Evolutionary conservation across 2,113 vertebrate genomes (phyloP).

Genomic region (Piprites chloris): DNA sequence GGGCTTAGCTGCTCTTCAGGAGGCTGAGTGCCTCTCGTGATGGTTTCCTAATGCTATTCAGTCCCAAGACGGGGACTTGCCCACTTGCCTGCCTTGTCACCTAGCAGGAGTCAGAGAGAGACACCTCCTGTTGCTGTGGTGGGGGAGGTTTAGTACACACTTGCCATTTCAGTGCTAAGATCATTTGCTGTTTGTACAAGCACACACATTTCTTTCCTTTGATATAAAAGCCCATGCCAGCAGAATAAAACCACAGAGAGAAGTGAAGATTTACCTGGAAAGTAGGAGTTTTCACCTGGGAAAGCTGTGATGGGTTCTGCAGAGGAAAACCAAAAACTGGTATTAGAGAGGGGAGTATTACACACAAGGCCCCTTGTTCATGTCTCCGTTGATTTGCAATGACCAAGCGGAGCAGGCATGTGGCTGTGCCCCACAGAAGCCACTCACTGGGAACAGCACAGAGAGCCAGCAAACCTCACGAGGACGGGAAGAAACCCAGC

Average conservation of each 20-base stretch:
- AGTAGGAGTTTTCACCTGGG: conserved; percentile 86
- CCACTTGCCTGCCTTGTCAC: background rate
- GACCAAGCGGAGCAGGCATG: rapidly evolving
- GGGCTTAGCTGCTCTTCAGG: conserved; percentile 40
- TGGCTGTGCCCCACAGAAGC: background rate
- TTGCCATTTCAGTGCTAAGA: conserved; percentile 26
- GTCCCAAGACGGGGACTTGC: background rate
- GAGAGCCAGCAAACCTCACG: background rate
- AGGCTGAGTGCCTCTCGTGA: conserved; percentile 19
- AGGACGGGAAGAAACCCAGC: rapidly evolving
- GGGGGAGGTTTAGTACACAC: background rate
- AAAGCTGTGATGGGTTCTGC: conserved; percentile 91
- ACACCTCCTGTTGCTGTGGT: conserved; percentile 35
- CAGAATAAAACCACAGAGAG: background rate
- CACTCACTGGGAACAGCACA: rapidly evolving
- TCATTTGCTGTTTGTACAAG: conserved; percentile 1
- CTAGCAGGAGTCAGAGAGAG: background rate
- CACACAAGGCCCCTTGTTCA: background rate
- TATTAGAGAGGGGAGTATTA: background rate
- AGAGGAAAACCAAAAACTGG: conserved; percentile 14
- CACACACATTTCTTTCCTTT: background rate
- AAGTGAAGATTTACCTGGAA: conserved; percentile 75
- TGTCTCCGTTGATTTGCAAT: rapidly evolving
- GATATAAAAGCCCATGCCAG: conserved; percentile 35
- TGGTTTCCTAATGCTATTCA: conserved; percentile 52